phyloP scores from a whole-genome alignment of 2,797 vertebrate species.

The Xiphorhynchus erythropygius region DNA sequence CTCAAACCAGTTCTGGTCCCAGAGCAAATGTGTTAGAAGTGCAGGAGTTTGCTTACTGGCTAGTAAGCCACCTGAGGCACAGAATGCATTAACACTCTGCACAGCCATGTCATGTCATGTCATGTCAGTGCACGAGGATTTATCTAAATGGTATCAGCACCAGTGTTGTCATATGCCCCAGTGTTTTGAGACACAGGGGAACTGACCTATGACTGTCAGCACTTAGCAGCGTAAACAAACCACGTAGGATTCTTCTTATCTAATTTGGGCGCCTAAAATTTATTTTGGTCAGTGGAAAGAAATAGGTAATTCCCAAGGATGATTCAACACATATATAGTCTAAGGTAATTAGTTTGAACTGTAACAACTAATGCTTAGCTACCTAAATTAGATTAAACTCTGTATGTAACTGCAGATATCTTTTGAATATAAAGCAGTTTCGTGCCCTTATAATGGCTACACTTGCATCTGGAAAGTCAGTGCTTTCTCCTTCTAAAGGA shows the following conservation, averaged over 20 bases:
- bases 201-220: neutral
- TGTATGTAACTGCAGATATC: neutral
- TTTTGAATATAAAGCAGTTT: constrained; percentile 23
- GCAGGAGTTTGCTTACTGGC: neutral
- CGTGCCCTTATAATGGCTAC: neutral
- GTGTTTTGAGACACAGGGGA: neutral
- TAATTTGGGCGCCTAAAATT: neutral
- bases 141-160: neutral
- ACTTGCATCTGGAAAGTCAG: neutral
- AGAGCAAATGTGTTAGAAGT: neutral
- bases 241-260: neutral
- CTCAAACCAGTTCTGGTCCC: neutral
- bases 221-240: neutral
- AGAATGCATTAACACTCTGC: neutral
- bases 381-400: constrained; percentile 35
- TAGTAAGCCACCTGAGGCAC: neutral
- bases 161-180: neutral
- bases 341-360: constrained; percentile 35
- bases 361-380: neutral
- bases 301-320: neutral
- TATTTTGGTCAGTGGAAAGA: neutral
- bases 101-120: neutral
- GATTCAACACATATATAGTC: neutral
- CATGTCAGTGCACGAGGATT: neutral
- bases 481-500: neutral